Evolutionary conservation across 2,113 vertebrate genomes (phyloP).

Genomic region (Lutjanus erythropterus): DNA sequence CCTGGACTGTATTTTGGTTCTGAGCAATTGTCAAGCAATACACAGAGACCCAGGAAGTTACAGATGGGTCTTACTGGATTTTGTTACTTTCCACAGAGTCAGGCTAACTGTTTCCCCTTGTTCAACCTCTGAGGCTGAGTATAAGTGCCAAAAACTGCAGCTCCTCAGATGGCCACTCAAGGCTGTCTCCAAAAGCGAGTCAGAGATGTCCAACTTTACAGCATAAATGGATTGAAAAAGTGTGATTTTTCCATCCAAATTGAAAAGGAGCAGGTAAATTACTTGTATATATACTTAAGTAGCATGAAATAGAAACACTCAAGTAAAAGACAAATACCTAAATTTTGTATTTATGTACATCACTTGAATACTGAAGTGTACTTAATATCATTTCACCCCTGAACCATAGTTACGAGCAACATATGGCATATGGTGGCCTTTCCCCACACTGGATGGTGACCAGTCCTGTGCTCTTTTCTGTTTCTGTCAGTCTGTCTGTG

Average conservation of each 20-base stretch:
- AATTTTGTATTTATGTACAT: not conserved
- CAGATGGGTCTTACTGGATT: not conserved
- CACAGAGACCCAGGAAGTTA: not conserved
- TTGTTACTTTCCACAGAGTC: no score
- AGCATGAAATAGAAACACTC: not conserved
- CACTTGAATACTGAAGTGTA: not conserved
- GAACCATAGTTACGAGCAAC: not conserved
- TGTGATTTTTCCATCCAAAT: no score
- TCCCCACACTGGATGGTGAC: conserved; percentile 6
- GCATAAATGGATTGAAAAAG: not conserved
- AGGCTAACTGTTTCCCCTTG: no score
- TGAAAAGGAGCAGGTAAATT: not conserved
- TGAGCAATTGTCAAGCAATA: not conserved
- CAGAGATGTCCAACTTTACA: no score
- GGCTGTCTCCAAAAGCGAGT: no score
- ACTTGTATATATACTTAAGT: not conserved
- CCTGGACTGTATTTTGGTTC: not conserved
- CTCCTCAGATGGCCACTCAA: no score
- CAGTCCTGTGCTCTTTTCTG: not conserved
- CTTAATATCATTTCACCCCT: not conserved
- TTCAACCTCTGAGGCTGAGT: no score
- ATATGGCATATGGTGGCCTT: not conserved
- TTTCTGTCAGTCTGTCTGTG: conserved; percentile 40
- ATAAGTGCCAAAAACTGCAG: no score
- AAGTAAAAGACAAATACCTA: not conserved